Evolutionary conservation across 2,888 invertebrate genomes (phyloP).

Genomic region (Steinernema hermaphroditum): DNA sequence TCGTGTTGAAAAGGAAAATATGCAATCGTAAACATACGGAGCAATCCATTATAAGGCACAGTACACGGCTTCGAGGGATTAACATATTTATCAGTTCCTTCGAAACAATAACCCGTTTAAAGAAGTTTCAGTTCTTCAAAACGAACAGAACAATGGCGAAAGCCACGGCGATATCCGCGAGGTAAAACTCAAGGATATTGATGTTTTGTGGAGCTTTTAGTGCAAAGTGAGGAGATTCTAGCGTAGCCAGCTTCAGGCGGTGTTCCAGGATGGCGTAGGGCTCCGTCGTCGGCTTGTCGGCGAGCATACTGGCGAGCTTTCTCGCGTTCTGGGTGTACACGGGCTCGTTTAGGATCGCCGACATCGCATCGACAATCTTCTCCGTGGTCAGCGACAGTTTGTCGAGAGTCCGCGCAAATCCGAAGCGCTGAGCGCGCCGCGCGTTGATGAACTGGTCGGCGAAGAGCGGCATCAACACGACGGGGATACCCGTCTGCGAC

Average conservation of each 20-base stretch:
- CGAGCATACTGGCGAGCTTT: conserved; percentile 58
- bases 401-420: conserved; percentile 57
- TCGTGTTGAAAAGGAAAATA: too few relatives aligned
- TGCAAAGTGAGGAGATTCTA: conserved; percentile 46
- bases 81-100: too few relatives aligned
- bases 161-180: background rate
- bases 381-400: conserved; percentile 57
- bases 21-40: too few relatives aligned
- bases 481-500: conserved; percentile 62
- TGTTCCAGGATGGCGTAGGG: conserved; percentile 49
- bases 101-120: background rate
- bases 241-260: conserved; percentile 55
- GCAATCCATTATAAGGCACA: too few relatives aligned
- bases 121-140: background rate
- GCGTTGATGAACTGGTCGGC: conserved; percentile 66
- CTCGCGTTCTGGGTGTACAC: conserved; percentile 52
- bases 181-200: conserved; percentile 48
- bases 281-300: conserved; percentile 49
- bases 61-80: too few relatives aligned
- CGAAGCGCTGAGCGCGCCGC: conserved; percentile 58
- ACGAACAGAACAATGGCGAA: background rate
- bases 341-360: conserved; percentile 41
- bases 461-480: conserved; percentile 63
- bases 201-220: conserved; percentile 53
- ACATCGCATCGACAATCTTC: conserved; percentile 50